Evolutionary conservation across 2,888 invertebrate species (phyloP).

Genomic region (Myathropa florea): DNA sequence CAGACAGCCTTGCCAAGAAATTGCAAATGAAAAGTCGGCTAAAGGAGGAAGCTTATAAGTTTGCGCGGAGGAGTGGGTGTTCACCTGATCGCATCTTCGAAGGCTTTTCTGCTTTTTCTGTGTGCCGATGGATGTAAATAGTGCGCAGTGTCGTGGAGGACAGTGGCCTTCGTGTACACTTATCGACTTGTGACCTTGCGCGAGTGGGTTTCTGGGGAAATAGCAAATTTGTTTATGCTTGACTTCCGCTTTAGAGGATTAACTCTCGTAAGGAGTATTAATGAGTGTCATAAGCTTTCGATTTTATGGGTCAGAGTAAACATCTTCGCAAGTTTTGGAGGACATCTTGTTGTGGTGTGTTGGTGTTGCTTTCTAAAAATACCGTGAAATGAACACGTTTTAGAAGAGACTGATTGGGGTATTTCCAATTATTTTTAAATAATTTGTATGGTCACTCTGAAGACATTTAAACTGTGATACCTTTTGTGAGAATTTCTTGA

Average conservation of each 20-base stretch:
- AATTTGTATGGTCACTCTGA: too few relatives aligned
- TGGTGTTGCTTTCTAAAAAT: too few relatives aligned
- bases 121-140: background rate
- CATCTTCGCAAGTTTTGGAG: background rate
- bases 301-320: background rate
- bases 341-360: too few relatives aligned
- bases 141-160: background rate
- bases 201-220: slow-evolving; percentile 9
- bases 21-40: slow-evolving; percentile 3
- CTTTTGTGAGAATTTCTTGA: too few relatives aligned
- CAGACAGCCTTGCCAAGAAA: slow-evolving; percentile 18
- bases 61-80: background rate
- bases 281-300: background rate
- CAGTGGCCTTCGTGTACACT: background rate
- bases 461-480: too few relatives aligned
- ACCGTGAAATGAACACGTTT: too few relatives aligned
- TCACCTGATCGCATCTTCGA: slow-evolving; percentile 3
- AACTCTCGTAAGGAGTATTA: background rate
- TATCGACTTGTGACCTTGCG: background rate
- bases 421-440: too few relatives aligned
- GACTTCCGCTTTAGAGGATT: background rate
- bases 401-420: too few relatives aligned
- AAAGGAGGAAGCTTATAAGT: slow-evolving; percentile 2
- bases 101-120: background rate
- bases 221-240: background rate